Percentiles rank a stretch among this genome's conserved stretches.
Conservation (phyloP, 2,888 invertebrate genomes). For the Ophion costatus region DNA sequence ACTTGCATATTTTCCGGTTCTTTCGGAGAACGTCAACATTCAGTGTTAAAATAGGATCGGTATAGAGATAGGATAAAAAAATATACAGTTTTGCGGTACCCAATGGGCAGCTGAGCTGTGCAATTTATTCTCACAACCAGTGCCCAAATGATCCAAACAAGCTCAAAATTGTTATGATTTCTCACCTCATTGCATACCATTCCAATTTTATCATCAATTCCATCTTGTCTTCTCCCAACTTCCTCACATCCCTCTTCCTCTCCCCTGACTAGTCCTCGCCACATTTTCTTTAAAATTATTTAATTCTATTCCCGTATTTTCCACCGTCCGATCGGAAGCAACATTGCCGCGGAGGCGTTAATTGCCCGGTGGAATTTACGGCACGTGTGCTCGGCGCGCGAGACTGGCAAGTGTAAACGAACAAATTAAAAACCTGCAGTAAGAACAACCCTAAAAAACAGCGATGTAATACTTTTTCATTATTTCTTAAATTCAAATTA, state of each 20-base stretch:
- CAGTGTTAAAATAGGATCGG: too few relatives aligned
- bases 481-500: too few relatives aligned
- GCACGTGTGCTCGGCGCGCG: conserved; percentile 40
- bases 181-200: background rate
- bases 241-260: background rate
- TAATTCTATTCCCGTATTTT: background rate
- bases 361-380: conserved; percentile 42
- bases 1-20: too few relatives aligned
- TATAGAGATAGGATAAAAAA: too few relatives aligned
- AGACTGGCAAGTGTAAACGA: conserved; percentile 10
- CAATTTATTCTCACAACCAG: background rate
- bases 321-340: background rate
- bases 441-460: background rate
- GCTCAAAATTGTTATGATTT: background rate
- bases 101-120: too few relatives aligned
- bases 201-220: background rate
- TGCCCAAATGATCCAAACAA: background rate
- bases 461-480: too few relatives aligned
- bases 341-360: conserved; percentile 38
- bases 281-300: background rate
- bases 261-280: background rate
- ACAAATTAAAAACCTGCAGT: conserved; percentile 38
- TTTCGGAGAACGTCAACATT: too few relatives aligned
- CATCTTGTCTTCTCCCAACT: background rate
- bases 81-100: too few relatives aligned